A percentile compares a stretch with the other conserved stretches of the same genome.
These are phyloP conservation scores for Ictidomys tridecemlineatus DNA, from an alignment of 2,113 vertebrate genomes.

Conservation along the genomic window DNA sequence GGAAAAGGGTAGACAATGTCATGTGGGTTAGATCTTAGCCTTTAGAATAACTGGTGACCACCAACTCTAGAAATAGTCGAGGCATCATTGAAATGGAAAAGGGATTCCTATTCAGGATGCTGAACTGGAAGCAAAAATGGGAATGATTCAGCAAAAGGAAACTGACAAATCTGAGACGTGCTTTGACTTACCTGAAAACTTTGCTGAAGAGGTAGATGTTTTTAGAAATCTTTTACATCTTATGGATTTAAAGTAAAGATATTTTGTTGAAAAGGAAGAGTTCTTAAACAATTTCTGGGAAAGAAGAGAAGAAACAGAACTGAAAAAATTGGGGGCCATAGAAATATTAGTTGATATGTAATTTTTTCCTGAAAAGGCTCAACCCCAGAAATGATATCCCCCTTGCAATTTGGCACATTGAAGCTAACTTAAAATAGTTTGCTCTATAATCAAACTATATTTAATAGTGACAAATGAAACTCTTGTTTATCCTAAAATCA, in stretches of 20 bases:
- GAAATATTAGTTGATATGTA: not conserved
- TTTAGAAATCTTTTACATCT: not conserved
- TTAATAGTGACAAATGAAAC: conserved; percentile 24
- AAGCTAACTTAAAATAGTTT: not conserved
- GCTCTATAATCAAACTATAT: not conserved
- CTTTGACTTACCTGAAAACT: conserved; percentile 12
- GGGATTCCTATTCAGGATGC: not conserved
- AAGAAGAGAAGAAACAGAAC: not conserved
- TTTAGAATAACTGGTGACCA: conserved; percentile 8
- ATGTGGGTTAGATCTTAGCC: not conserved
- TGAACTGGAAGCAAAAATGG: not conserved
- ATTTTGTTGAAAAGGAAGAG: not conserved
- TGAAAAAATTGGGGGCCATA: not conserved
- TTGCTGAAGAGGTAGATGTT: not conserved
- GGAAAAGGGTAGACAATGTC: not conserved
- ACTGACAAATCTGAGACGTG: not conserved
- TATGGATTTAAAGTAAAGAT: not conserved
- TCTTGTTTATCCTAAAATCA: not conserved
- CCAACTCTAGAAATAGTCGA: conserved; percentile 24
- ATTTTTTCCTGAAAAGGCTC: conserved; percentile 26
- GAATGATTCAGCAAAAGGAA: conserved; percentile 14
- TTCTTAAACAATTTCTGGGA: not conserved
- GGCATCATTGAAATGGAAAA: not conserved
- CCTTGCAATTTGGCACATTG: not conserved
- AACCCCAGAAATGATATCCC: not conserved